Evolutionary conservation across 2,797 vertebrate genomes (phyloP).

Genomic region (Galaxias olidus): DNA sequence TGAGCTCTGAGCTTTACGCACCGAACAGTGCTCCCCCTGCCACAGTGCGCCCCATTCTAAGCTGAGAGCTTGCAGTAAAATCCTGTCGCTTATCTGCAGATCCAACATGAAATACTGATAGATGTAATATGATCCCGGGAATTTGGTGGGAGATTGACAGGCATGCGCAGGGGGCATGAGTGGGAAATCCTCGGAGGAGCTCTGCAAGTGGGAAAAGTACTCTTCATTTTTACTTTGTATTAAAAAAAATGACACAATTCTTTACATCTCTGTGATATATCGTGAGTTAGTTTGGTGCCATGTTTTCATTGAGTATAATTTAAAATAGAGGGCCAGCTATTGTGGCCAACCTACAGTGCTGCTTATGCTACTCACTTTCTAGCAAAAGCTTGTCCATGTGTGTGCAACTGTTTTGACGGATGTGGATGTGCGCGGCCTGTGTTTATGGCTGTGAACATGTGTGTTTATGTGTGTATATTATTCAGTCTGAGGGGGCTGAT

Average conservation of each 20-base stretch:
- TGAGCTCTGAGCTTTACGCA: constrained; percentile 54
- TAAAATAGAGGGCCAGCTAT: no score
- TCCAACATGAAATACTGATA: constrained; percentile 80
- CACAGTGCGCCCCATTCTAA: constrained; percentile 54
- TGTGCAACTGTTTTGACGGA: not conserved
- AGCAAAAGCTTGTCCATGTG: not conserved
- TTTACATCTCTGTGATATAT: constrained; percentile 18
- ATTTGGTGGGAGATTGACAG: constrained; percentile 59
- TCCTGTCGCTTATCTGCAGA: constrained; percentile 77
- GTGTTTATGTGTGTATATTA: constrained; percentile 22
- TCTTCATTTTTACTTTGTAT: no score
- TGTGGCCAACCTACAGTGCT: no score
- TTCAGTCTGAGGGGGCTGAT: constrained; percentile 47
- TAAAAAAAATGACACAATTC: no score
- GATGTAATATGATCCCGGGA: constrained; percentile 73
- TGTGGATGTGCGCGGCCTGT: constrained; percentile 6
- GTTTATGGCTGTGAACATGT: constrained; percentile 19
- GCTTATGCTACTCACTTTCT: no score
- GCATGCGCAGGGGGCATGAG: constrained; percentile 8
- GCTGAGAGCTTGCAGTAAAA: constrained; percentile 72
- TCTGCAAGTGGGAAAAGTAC: no score
- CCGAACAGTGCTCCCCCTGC: constrained; percentile 49
- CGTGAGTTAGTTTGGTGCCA: constrained; percentile 12
- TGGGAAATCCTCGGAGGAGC: constrained; percentile 22
- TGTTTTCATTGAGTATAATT: no score